These are phyloP conservation scores for Mallotus villosus DNA, from an alignment of 2,797 vertebrate genomes.

Conservation along the genomic window DNA sequence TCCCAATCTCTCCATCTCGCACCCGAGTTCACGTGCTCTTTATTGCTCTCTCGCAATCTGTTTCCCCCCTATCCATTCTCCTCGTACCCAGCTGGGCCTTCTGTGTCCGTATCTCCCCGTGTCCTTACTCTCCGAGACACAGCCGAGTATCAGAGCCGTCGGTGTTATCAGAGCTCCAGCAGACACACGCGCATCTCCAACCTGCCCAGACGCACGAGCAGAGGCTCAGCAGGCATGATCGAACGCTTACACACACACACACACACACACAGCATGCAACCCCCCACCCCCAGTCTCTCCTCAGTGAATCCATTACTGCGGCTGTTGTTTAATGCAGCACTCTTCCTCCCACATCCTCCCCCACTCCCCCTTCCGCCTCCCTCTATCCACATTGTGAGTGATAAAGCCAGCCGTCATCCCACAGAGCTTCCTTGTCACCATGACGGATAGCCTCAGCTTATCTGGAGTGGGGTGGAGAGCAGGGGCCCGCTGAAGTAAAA, in stretches of 20 bases:
- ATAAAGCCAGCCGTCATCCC: constrained; percentile 42
- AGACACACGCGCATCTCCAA: no score
- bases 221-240: no score
- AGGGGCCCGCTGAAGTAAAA: constrained; percentile 22
- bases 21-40: no score
- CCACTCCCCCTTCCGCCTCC: constrained; percentile 13
- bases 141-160: no score
- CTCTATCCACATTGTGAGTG: constrained; percentile 20
- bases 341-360: constrained; percentile 17
- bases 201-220: no score
- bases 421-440: constrained; percentile 25
- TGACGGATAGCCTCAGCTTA: constrained; percentile 46
- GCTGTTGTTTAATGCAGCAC: constrained; percentile 19
- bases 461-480: constrained; percentile 14
- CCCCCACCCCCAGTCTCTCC: background rate
- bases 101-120: no score
- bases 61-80: no score
- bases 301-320: background rate
- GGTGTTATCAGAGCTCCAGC: no score
- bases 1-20: no score
- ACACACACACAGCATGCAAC: background rate
- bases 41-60: no score
- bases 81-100: no score
- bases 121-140: no score
- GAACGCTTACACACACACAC: background rate